Conservation (phyloP, 2,113 vertebrate genomes). For the Rhodinocichla rosea region DNA sequence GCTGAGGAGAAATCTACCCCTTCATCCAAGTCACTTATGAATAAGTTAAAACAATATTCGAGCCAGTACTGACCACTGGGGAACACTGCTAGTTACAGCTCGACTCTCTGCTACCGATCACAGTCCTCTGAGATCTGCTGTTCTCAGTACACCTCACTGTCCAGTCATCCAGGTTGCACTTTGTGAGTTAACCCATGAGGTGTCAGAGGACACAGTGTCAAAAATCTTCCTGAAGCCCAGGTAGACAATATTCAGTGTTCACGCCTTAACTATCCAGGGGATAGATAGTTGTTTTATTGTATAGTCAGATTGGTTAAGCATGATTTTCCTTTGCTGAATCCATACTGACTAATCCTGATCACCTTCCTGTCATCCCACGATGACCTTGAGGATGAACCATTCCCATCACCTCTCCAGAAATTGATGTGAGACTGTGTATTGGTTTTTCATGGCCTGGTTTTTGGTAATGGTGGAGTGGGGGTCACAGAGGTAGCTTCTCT, state of each 20-base stretch:
- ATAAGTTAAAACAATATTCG: background rate
- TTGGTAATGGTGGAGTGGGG: background rate
- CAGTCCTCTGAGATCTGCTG: background rate
- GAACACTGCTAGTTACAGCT: background rate
- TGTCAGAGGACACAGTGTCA: background rate
- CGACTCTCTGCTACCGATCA: background rate
- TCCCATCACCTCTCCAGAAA: background rate
- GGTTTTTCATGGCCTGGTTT: background rate
- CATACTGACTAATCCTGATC: background rate
- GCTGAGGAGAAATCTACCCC: background rate
- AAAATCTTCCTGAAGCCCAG: background rate
- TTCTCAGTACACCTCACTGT: background rate
- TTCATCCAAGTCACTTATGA: background rate
- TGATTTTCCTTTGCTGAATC: background rate
- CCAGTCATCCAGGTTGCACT: background rate
- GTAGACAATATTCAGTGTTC: background rate
- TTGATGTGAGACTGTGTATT: background rate
- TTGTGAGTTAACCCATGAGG: background rate
- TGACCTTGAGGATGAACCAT: background rate
- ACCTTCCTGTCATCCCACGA: background rate
- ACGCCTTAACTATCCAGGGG: background rate
- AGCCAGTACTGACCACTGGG: background rate
- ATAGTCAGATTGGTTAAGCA: background rate
- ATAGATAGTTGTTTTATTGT: background rate
- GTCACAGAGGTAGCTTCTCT: background rate